Conservation (phyloP, 92 coral and sea anemone species). For the Phenganax marumi region DNA sequence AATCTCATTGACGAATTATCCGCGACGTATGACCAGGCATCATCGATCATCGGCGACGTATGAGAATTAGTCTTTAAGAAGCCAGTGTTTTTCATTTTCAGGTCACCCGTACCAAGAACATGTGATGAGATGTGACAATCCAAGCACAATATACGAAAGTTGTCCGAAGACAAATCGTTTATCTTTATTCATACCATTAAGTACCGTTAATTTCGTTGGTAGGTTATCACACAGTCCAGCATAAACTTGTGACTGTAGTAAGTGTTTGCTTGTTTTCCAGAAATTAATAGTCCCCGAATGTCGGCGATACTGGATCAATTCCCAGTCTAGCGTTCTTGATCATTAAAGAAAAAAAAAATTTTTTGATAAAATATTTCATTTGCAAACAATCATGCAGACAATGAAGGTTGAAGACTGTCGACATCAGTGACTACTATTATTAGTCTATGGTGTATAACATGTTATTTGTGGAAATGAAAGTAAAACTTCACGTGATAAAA, state of each 20-base stretch:
- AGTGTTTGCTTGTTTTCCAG: background rate
- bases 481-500: too few relatives aligned
- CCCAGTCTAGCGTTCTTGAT: too few relatives aligned
- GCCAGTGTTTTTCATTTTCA: conserved; percentile 10
- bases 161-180: conserved; percentile 78
- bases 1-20: background rate
- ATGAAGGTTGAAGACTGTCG: too few relatives aligned
- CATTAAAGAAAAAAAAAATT: too few relatives aligned
- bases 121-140: conserved; percentile 81
- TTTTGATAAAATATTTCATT: too few relatives aligned
- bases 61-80: background rate
- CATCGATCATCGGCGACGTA: too few relatives aligned
- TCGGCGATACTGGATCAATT: conserved; percentile 34
- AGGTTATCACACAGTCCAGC: background rate
- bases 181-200: conserved; percentile 65
- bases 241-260: conserved; percentile 30
- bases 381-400: too few relatives aligned
- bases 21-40: background rate
- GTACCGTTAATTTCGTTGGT: conserved; percentile 64
- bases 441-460: too few relatives aligned
- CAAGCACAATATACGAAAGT: conserved; percentile 60
- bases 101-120: conserved; percentile 85
- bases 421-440: too few relatives aligned
- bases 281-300: too few relatives aligned
- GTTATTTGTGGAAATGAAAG: too few relatives aligned